A percentile compares a stretch with the other conserved stretches of the same genome.
phyloP scores from a whole-genome alignment of 64 coral and sea anemone species.

The Dendrophyllia cribrosa region DNA sequence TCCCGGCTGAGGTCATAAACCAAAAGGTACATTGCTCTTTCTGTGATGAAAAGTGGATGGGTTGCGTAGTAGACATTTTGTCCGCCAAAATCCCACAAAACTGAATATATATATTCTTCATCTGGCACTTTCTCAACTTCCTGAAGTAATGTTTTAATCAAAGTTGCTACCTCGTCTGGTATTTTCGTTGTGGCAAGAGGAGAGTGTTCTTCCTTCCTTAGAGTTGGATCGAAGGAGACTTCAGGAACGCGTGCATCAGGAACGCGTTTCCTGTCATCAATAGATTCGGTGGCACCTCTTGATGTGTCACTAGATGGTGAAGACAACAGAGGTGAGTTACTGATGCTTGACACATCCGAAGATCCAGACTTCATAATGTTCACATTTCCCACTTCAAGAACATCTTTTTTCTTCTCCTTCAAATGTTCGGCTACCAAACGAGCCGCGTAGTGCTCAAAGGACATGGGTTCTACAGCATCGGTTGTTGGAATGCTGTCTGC shows the following conservation, averaged over 20 bases:
- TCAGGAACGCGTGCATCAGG: background rate
- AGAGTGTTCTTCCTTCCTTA: too few species aligned
- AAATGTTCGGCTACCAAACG: background rate
- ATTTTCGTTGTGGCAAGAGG: background rate
- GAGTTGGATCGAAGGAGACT: too few species aligned
- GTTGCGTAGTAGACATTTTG: constrained; percentile 3
- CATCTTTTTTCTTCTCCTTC: background rate
- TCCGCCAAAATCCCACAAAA: constrained; percentile 10
- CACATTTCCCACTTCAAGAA: background rate
- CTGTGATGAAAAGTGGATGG: background rate
- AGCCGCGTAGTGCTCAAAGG: too few species aligned
- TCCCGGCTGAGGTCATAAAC: background rate
- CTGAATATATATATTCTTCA: background rate
- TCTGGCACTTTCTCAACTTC: background rate
- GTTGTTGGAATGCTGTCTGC: background rate
- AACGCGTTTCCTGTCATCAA: background rate
- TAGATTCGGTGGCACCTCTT: too few species aligned
- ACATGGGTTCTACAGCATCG: background rate
- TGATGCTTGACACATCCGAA: too few species aligned
- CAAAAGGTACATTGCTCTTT: background rate
- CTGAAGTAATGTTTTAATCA: background rate
- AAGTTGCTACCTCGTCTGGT: background rate
- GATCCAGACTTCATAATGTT: too few species aligned
- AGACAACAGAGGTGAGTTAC: too few species aligned
- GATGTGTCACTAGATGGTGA: too few species aligned